A percentile compares a stretch with the other conserved stretches of the same genome.
Evolutionary conservation across 2,797 vertebrate species (phyloP).

Genomic region (Pteropus rufus): DNA sequence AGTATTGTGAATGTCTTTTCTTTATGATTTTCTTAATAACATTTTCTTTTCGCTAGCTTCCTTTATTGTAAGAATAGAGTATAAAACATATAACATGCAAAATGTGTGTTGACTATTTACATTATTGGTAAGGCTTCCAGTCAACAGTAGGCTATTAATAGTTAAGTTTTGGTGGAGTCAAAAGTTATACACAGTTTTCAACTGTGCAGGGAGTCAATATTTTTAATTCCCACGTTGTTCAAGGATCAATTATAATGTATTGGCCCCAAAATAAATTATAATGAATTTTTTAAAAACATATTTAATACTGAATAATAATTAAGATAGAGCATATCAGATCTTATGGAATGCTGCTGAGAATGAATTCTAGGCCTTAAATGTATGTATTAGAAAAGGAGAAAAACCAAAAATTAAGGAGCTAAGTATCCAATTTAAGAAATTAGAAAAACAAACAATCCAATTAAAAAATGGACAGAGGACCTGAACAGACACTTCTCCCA

Average conservation of each 20-base stretch:
- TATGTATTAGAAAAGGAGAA: not conserved
- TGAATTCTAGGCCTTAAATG: not conserved
- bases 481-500: too few relatives aligned
- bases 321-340: not conserved
- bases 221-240: not conserved
- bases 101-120: not conserved
- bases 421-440: not conserved
- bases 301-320: not conserved
- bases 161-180: too few relatives aligned
- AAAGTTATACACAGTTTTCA: not conserved
- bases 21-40: not conserved
- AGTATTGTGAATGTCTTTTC: not conserved
- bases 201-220: not conserved
- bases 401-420: not conserved
- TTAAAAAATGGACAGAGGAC: too few relatives aligned
- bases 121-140: not conserved
- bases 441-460: not conserved
- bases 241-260: not conserved
- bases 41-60: not conserved
- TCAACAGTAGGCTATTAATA: not conserved
- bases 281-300: not conserved
- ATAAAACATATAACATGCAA: not conserved
- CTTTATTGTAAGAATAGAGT: not conserved
- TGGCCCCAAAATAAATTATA: not conserved
- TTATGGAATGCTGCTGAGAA: not conserved